Evolutionary conservation across 2,888 invertebrate species (phyloP), one percentile per base, ranked within the genome.

Genomic region (Lasioglossum zephyrum): DNA sequence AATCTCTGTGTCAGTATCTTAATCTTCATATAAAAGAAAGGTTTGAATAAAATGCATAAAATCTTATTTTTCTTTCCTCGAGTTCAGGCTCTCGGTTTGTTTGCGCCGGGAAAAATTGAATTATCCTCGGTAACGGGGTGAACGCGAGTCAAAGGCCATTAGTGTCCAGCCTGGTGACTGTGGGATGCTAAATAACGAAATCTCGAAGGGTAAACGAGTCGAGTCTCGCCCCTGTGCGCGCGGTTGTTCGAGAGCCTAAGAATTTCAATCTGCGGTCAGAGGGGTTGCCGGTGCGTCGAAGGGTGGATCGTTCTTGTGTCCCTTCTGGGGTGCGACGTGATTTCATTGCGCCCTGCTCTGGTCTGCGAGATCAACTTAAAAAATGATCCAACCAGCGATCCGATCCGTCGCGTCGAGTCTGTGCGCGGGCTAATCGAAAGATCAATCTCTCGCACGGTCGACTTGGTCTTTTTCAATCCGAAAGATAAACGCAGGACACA

Each of bases 201-300:
- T 94, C 94, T 92, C 93, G 91, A 91, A 91, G 89, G 91, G 92
- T 91, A 91, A 88, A 80, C 74, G 86, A 76, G 82, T 87, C 85
- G 84, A 89, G 82, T 79, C 81, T 79, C 81, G 82, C 91, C 91
- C 87, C 81, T 60, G 60, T 87, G 87, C 6, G 31, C 66, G 22
- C 90, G 84, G 82, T 89, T 85, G 82, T 75, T 76, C 75, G 90
- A 86, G 88, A 85, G 92, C 89, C 90, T 93, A 94, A 94, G 95
- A 95, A 95, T 95, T 95, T 95, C 95, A 95, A 95, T 95, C 94
- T 94, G 95, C 93, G 95, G 94, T 94, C 93, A 93, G 92, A 60
- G 26, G 92, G 92, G 91, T 89, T 85, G 82, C 85, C 9, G 76
- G 53, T 26, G n/a, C 83, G 79, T 76, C 74, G 85, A 90, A 87